Conservation (phyloP, 1,140 invertebrate species). For the Drosophila neocordata region DNA sequence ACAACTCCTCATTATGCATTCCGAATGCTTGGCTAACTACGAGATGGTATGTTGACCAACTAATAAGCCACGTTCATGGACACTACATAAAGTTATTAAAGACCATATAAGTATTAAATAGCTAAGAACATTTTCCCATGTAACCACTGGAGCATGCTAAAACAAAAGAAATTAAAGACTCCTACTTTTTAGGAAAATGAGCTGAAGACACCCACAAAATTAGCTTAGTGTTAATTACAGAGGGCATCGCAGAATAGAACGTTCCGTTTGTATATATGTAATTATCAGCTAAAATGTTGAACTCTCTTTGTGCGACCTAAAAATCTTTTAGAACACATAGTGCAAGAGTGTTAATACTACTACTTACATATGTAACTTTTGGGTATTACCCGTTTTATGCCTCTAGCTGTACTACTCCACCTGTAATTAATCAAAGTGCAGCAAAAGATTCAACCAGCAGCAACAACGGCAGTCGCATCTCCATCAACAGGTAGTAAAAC, state of each 20-base stretch:
- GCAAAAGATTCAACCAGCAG: constrained; percentile 32
- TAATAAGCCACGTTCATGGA: constrained; percentile 61
- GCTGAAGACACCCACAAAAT: constrained; percentile 26
- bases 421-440: constrained; percentile 69
- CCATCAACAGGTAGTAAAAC: constrained; percentile 81
- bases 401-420: constrained; percentile 27
- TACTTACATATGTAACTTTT: no score
- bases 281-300: neutral
- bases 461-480: constrained; percentile 38
- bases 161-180: constrained; percentile 11
- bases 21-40: constrained; percentile 34
- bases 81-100: constrained; percentile 73
- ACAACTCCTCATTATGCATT: constrained; percentile 60
- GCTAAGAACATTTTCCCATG: constrained; percentile 20
- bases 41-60: constrained; percentile 52
- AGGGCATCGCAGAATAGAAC: constrained; percentile 27
- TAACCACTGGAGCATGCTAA: constrained; percentile 11
- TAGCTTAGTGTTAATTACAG: neutral
- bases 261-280: neutral
- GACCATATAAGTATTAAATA: constrained; percentile 47
- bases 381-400: constrained; percentile 26
- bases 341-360: constrained; percentile 41
- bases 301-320: neutral
- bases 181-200: constrained; percentile 7
- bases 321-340: constrained; percentile 50